A percentile compares a stretch with the other conserved stretches of the same genome.
These are phyloP conservation scores for Psittacula derbiana DNA, from an alignment of 2,797 vertebrate genomes.

Conservation along the genomic window DNA sequence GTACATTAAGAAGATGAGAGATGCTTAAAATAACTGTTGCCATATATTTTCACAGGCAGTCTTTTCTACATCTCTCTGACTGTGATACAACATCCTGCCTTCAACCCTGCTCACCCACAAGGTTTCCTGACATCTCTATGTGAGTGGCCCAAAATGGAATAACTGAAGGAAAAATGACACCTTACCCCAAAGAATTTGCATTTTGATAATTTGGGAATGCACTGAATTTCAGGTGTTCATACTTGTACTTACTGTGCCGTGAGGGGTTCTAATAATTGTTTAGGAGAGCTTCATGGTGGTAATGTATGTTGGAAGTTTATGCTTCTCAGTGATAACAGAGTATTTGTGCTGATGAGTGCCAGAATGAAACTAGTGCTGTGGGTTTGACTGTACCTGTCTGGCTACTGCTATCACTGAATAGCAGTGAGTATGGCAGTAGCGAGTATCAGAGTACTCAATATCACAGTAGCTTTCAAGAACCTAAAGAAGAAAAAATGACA, in stretches of 20 bases:
- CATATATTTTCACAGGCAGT: neutral
- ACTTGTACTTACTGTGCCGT: neutral
- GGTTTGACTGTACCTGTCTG: neutral
- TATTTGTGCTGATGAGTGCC: neutral
- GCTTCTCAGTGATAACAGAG: neutral
- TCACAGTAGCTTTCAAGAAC: neutral
- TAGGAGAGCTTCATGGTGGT: neutral
- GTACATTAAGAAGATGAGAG: neutral
- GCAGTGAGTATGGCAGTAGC: neutral
- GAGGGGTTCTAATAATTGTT: neutral
- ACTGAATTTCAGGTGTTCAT: neutral
- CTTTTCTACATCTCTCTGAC: neutral
- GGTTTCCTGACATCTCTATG: neutral
- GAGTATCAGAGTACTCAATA: neutral
- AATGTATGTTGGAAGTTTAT: fast-evolving
- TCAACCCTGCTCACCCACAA: neutral
- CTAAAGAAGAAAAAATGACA: neutral
- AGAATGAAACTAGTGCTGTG: neutral
- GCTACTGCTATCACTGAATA: neutral
- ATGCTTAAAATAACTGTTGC: neutral
- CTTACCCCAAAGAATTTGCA: neutral
- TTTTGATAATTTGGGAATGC: neutral
- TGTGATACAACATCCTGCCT: neutral
- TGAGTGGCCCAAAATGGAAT: neutral
- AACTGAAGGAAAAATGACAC: neutral